phyloP scores from a whole-genome alignment of 2,113 vertebrate species.

The Addax nasomaculatus region DNA sequence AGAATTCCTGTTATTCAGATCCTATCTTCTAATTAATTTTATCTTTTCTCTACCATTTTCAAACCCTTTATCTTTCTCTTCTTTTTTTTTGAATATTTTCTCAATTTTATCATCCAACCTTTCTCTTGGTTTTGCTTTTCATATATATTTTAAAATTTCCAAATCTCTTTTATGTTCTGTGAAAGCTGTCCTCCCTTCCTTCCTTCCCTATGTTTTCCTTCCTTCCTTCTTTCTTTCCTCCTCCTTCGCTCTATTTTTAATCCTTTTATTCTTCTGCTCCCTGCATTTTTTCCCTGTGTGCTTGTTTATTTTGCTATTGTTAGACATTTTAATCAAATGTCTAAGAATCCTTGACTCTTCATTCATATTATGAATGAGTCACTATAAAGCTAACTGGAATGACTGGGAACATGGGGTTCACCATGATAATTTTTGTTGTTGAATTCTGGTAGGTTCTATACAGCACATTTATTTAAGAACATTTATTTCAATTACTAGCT shows the following conservation, averaged over 20 bases:
- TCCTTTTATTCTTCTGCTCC: not conserved
- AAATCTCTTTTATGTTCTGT: not conserved
- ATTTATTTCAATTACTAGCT: not conserved
- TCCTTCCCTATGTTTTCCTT: not conserved
- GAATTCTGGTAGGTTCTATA: not conserved
- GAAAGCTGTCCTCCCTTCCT: not conserved
- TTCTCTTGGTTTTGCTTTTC: not conserved
- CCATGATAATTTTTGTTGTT: not conserved
- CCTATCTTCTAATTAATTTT: not conserved
- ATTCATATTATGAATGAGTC: not conserved
- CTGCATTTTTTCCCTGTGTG: not conserved
- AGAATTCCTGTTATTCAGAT: conserved; percentile 6
- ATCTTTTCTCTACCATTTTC: not conserved
- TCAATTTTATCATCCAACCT: not conserved
- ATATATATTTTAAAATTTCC: not conserved
- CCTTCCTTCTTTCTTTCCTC: too few species aligned
- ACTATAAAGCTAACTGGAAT: not conserved
- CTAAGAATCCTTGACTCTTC: not conserved
- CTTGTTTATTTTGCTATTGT: not conserved
- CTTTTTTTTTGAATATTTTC: not conserved
- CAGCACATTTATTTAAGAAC: not conserved
- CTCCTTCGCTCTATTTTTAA: not conserved
- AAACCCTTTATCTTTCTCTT: not conserved
- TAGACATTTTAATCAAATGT: not conserved
- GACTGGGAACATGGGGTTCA: not conserved